These are phyloP conservation scores for Eriocheir sinensis DNA, from an alignment of 1,140 invertebrate genomes.

Conservation along the genomic window DNA sequence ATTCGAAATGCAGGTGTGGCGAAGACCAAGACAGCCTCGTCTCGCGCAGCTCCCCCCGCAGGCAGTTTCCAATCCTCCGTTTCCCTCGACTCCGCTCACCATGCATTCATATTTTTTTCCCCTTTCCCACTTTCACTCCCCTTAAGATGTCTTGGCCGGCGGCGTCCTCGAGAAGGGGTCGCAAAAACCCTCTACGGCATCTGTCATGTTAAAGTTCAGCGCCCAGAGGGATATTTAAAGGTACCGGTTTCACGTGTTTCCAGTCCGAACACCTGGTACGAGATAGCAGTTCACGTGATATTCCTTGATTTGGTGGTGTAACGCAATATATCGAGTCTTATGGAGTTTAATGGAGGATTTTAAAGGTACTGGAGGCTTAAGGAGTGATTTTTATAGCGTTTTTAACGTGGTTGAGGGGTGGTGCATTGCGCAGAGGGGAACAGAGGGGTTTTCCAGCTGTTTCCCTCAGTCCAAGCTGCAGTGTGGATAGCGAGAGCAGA, in stretches of 20 bases:
- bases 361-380: background rate
- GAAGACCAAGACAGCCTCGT: too few relatives aligned
- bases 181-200: too few relatives aligned
- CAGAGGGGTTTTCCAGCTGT: constrained; percentile 28
- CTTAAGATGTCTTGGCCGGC: too few relatives aligned
- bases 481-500: background rate
- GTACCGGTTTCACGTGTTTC: too few relatives aligned
- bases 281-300: too few relatives aligned
- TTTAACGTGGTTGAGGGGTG: background rate
- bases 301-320: too few relatives aligned
- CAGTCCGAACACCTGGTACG: too few relatives aligned
- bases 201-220: too few relatives aligned
- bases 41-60: background rate
- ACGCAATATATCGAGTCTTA: background rate
- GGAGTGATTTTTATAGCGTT: background rate
- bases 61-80: background rate
- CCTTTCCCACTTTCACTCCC: background rate
- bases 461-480: background rate
- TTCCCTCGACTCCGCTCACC: background rate
- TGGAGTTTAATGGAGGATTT: background rate
- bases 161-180: too few relatives aligned
- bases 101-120: background rate
- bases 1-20: background rate
- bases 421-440: constrained; percentile 52
- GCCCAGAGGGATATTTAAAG: too few relatives aligned